These are phyloP conservation scores for Rhinopomastus cyanomelas DNA, from an alignment of 2,113 vertebrate genomes.

Conservation along the genomic window DNA sequence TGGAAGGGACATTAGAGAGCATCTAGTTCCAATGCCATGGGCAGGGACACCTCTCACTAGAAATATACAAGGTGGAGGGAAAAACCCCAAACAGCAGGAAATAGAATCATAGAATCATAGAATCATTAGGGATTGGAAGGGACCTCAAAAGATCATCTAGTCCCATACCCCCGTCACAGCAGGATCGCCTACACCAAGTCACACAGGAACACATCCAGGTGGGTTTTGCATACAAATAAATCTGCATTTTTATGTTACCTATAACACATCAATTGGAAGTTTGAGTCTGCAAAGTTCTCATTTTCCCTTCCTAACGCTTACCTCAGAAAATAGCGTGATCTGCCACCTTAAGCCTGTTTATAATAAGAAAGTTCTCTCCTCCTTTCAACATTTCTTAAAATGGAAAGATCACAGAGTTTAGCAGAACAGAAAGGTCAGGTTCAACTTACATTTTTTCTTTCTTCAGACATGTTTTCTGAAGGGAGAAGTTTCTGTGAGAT, in stretches of 20 bases:
- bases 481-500: background rate
- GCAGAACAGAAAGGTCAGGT: background rate
- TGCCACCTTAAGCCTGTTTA: background rate
- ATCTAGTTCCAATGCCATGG: too few relatives aligned
- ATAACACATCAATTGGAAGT: background rate
- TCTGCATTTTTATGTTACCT: background rate
- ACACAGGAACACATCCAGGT: too few relatives aligned
- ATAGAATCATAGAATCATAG: too few relatives aligned
- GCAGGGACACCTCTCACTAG: too few relatives aligned
- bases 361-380: background rate
- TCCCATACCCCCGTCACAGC: too few relatives aligned
- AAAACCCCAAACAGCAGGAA: background rate
- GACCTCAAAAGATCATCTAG: too few relatives aligned
- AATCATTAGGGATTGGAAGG: too few relatives aligned
- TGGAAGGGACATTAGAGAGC: too few relatives aligned
- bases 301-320: background rate
- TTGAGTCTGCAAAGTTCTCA: background rate
- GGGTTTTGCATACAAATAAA: background rate
- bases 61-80: too few relatives aligned
- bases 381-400: background rate
- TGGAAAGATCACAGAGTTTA: background rate
- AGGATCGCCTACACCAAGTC: too few relatives aligned
- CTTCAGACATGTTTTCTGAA: background rate
- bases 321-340: background rate
- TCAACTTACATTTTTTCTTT: background rate